These are phyloP conservation scores for Lasiurus borealis DNA, from an alignment of 2,113 vertebrate species.

Conservation along the genomic window DNA sequence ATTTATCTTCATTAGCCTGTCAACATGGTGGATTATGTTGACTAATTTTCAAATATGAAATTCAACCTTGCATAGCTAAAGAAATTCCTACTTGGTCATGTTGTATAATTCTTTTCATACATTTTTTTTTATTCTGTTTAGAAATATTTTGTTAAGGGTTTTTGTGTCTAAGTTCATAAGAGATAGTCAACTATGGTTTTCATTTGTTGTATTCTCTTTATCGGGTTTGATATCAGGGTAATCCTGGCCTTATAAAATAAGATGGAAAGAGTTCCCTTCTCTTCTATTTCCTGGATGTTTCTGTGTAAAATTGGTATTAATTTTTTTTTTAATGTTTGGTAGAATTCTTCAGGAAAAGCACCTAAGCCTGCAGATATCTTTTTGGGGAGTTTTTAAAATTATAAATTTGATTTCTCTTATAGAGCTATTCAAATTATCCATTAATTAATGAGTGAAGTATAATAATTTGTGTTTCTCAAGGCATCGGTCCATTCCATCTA, in stretches of 20 bases:
- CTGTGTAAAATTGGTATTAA: not conserved
- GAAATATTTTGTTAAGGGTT: not conserved
- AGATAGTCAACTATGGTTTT: not conserved
- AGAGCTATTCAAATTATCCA: not conserved
- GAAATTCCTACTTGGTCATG: not conserved
- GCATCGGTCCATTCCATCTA: not conserved
- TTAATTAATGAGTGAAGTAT: not conserved
- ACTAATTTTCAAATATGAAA: not conserved
- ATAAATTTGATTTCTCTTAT: not conserved
- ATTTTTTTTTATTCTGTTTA: not conserved
- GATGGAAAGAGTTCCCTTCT: not conserved
- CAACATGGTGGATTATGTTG: not conserved
- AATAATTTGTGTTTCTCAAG: not conserved
- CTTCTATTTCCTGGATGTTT: not conserved
- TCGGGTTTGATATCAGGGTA: not conserved
- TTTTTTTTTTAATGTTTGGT: slow-evolving; percentile 22
- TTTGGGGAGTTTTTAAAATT: not conserved
- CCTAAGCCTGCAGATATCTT: not conserved
- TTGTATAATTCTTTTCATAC: not conserved
- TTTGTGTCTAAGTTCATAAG: not conserved
- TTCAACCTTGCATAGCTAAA: not conserved
- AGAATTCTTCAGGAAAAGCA: not conserved
- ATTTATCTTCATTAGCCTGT: not conserved
- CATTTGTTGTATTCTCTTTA: not conserved
- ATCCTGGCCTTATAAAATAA: not conserved